Evolutionary conservation across 2,888 invertebrate species (phyloP).

Genomic region (Netelia inedita): DNA sequence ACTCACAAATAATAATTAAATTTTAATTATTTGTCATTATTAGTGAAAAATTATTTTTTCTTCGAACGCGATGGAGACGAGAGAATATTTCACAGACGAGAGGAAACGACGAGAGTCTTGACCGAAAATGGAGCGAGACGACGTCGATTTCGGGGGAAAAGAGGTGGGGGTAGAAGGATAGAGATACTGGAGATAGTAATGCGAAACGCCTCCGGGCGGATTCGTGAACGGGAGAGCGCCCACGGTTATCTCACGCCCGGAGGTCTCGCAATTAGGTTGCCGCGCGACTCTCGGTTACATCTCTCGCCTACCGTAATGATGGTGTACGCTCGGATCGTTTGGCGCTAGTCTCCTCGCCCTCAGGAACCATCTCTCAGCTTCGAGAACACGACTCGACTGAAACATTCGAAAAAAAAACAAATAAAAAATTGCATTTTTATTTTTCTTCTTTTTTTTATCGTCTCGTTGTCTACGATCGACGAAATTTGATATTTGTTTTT

Average conservation of each 20-base stretch:
- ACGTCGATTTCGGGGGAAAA: background rate
- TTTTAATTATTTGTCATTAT: too few species aligned
- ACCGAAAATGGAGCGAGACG: background rate
- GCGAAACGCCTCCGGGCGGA: conserved; percentile 58
- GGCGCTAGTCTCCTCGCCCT: conserved; percentile 94
- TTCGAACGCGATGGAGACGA: background rate
- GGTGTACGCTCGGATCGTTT: conserved; percentile 93
- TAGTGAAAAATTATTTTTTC: too few species aligned
- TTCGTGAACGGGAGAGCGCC: conserved; percentile 56
- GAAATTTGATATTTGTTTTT: too few species aligned
- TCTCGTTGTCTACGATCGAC: too few species aligned
- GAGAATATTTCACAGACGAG: background rate
- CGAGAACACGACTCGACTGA: conserved; percentile 92
- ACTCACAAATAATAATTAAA: too few species aligned
- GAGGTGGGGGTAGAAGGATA: background rate
- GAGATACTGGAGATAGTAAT: conserved; percentile 53
- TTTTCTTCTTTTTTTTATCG: background rate
- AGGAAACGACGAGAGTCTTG: background rate
- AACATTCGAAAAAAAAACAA: conserved; percentile 77
- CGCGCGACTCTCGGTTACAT: conserved; percentile 57
- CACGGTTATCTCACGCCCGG: conserved; percentile 54
- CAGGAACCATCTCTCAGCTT: conserved; percentile 96
- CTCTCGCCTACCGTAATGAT: conserved; percentile 92
- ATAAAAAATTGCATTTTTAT: conserved; percentile 5
- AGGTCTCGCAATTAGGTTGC: conserved; percentile 61